Conservation (phyloP, 2,797 vertebrate genomes). For the Alectoris magna region DNA sequence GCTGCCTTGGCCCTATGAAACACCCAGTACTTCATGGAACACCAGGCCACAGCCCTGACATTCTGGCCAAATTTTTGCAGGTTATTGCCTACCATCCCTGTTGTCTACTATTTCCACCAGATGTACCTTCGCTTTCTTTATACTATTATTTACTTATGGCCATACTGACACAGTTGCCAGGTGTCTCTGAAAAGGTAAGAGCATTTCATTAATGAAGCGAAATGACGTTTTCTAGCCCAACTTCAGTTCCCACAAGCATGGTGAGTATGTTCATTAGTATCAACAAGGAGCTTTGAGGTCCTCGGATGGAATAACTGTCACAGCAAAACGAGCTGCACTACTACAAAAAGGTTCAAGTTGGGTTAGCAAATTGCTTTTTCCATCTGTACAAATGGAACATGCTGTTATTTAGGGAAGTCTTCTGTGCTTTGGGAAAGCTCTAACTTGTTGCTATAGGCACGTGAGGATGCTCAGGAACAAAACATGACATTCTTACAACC, state of each 20-base stretch:
- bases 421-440: not conserved
- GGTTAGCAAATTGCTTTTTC: not conserved
- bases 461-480: not conserved
- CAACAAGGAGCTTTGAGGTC: not conserved
- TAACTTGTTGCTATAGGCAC: not conserved
- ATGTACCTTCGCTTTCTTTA: not conserved
- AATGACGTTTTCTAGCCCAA: not conserved
- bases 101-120: not conserved
- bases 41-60: rapidly evolving
- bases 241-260: not conserved
- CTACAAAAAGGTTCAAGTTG: not conserved
- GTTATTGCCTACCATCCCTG: not conserved
- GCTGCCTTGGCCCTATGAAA: not conserved
- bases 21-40: not conserved
- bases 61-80: not conserved
- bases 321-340: not conserved
- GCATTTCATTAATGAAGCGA: not conserved
- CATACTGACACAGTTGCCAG: not conserved
- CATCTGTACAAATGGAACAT: not conserved
- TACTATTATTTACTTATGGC: not conserved
- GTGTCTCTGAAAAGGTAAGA: not conserved
- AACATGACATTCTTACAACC: not conserved
- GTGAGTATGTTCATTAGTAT: not conserved
- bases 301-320: not conserved
- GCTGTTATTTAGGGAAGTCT: not conserved